Evolutionary conservation across 30 jellyfish, hydroid and myxozoan species (phyloP).

Genomic region (Turritopsis rubra): DNA sequence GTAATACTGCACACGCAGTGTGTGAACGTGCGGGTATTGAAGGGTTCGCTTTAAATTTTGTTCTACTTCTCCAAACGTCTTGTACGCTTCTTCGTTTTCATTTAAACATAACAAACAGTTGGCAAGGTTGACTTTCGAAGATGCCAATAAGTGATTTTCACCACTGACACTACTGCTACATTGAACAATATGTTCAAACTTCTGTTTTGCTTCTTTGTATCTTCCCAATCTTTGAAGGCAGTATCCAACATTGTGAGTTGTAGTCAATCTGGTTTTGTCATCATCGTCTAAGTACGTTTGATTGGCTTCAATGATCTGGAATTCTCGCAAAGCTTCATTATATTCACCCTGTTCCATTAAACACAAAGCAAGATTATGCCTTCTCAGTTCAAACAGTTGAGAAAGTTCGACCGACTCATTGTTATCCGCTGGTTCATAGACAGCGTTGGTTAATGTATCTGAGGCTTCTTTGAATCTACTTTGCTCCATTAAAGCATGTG

Average conservation of each 20-base stretch:
- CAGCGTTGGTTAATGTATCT: not conserved
- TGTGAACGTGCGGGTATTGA: not conserved
- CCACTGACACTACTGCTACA: not conserved
- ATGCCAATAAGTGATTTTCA: not conserved
- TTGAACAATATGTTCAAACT: not conserved
- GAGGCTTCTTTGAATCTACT: not conserved
- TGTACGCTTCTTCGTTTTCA: not conserved
- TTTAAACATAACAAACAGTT: not conserved
- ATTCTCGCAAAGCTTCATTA: not conserved
- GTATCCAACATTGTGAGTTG: not conserved
- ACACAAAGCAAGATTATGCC: not conserved
- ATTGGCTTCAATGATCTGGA: not conserved
- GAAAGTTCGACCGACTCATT: not conserved
- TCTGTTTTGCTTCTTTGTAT: not conserved
- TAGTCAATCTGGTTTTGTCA: not conserved
- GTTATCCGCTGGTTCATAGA: not conserved
- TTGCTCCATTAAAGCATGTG: not conserved
- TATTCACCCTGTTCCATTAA: not conserved
- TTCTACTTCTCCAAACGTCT: not conserved
- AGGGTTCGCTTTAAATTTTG: not conserved
- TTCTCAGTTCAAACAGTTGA: not conserved
- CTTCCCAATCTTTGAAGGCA: not conserved
- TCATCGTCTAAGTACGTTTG: not conserved
- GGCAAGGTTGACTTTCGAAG: not conserved
- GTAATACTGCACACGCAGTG: not conserved